Evolutionary conservation across 2,888 invertebrate genomes (phyloP).

Genomic region (Escarpia spicata): DNA sequence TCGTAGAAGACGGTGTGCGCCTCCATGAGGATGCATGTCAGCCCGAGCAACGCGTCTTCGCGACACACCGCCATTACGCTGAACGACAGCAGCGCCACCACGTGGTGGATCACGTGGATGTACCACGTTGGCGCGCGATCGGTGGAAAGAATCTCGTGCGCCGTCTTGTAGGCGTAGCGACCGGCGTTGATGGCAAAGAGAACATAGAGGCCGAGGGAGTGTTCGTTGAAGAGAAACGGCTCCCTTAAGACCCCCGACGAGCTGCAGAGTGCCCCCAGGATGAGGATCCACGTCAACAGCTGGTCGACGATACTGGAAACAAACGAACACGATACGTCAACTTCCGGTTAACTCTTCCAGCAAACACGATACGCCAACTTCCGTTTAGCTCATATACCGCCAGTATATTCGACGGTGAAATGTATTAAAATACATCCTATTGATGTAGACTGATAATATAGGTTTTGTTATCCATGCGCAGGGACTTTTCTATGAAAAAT

Average conservation of each 20-base stretch:
- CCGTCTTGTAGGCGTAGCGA: background rate
- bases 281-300: conserved; percentile 3
- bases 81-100: conserved; percentile 13
- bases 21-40: background rate
- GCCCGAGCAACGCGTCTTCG: background rate
- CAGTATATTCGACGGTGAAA: background rate
- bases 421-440: background rate
- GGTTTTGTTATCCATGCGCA: too few relatives aligned
- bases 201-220: background rate
- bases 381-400: background rate
- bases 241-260: background rate
- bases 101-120: background rate
- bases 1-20: background rate
- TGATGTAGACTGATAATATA: too few relatives aligned
- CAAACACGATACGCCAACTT: background rate
- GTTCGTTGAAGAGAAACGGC: conserved; percentile 6
- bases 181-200: background rate
- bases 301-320: background rate
- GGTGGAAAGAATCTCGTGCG: background rate
- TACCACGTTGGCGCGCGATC: background rate
- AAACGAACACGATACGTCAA: background rate
- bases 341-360: background rate
- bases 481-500: too few relatives aligned
- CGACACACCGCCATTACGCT: background rate
- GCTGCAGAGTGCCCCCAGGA: background rate